These are phyloP conservation scores for Porites lobata DNA, from an alignment of 92 coral and sea anemone species.

Conservation along the genomic window DNA sequence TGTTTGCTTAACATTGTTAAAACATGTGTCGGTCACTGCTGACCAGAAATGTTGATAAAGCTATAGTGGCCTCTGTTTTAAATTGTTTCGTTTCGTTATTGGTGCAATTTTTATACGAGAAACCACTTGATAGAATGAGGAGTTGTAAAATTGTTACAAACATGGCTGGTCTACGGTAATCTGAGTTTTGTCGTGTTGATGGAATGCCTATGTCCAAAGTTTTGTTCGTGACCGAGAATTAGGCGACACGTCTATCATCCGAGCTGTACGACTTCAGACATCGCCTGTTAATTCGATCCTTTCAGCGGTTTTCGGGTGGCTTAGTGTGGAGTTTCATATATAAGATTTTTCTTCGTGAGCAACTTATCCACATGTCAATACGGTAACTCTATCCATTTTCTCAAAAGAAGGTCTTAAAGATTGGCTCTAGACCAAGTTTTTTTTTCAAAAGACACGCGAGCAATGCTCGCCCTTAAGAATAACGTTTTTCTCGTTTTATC, in stretches of 20 bases:
- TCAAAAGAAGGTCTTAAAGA: not conserved
- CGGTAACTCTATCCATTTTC: slow-evolving; percentile 25
- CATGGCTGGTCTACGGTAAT: not conserved
- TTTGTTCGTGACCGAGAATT: not conserved
- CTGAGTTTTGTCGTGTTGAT: too few species aligned
- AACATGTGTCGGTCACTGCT: not conserved
- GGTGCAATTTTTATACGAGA: not conserved
- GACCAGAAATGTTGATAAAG: too few species aligned
- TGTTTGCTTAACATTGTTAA: not conserved
- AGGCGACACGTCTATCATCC: not conserved
- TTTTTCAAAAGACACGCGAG: not conserved
- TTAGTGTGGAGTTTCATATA: not conserved
- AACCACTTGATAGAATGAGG: not conserved
- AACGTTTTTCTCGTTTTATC: too few species aligned
- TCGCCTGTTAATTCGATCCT: not conserved
- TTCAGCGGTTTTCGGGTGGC: not conserved
- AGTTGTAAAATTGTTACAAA: not conserved
- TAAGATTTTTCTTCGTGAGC: not conserved
- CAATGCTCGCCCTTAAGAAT: not conserved
- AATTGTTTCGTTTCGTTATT: too few species aligned
- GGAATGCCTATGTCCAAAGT: not conserved
- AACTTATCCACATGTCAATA: slow-evolving; percentile 5
- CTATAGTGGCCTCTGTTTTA: too few species aligned
- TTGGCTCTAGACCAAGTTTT: slow-evolving; percentile 28
- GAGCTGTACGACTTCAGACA: not conserved